Percentiles rank a stretch among this genome's conserved stretches.
These are phyloP conservation scores for Hiodon alosoides DNA, from an alignment of 2,113 vertebrate genomes.

Conservation along the genomic window DNA sequence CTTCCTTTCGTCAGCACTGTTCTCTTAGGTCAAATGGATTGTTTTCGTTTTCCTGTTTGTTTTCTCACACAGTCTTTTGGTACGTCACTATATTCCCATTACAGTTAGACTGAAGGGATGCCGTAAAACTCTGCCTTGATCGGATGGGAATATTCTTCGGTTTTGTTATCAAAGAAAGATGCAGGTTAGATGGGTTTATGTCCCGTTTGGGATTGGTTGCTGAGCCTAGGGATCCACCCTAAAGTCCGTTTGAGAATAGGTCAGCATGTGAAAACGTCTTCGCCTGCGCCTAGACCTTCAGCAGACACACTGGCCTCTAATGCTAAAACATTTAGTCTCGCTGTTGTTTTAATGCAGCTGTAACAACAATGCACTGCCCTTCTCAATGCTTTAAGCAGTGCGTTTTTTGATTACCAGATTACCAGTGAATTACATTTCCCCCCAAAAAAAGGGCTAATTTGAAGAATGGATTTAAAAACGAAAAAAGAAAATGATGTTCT, in stretches of 20 bases:
- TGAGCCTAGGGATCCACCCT: not conserved
- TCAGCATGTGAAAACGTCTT: too few relatives aligned
- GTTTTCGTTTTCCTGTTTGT: not conserved
- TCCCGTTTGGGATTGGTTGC: not conserved
- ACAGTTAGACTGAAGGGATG: not conserved
- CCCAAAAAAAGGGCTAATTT: too few relatives aligned
- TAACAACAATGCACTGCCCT: not conserved
- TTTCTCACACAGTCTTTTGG: not conserved
- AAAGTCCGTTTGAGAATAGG: not conserved
- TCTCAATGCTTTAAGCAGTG: not conserved
- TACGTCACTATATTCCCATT: not conserved
- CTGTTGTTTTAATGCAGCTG: not conserved
- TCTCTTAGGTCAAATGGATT: not conserved
- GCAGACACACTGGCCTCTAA: not conserved
- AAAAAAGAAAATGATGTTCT: not conserved
- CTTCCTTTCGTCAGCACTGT: constrained; percentile 9
- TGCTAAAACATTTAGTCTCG: not conserved
- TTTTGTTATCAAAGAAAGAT: not conserved
- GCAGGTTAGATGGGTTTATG: not conserved
- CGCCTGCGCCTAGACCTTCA: too few relatives aligned
- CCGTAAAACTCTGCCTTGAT: not conserved
- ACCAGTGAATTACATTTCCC: too few relatives aligned
- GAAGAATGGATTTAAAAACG: too few relatives aligned
- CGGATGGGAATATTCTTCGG: not conserved
- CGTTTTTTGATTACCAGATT: not conserved